Base-by-base conservation (phyloP, 2,888 invertebrate genomes). In the Tinea semifulvella region DNA sequence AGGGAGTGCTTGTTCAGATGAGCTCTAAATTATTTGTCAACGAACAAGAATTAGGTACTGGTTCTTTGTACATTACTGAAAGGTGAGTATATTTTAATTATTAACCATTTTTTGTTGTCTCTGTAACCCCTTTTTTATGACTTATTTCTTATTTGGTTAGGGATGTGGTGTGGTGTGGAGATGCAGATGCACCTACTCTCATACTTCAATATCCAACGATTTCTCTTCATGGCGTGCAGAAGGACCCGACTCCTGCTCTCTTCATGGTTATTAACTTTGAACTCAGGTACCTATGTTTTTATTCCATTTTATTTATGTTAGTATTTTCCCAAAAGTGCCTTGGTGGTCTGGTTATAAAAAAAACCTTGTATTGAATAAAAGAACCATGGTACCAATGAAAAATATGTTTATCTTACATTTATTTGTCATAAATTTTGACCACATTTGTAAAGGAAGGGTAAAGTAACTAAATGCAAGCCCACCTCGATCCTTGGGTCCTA, bases 191-290 rank as follows among this genome's bases (percentile, higher is more conserved):
- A 0, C 67, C 76, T 0, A 63, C 67, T 3, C 60, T 93, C 56
- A 85, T 87, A 0, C 65, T 93, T 45, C 71, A 87, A 52, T 93
- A 92, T 61, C 88, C 85, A 2, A 85, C 85, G 54, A 91, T 93
- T 60, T 85, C 88, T 1, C 75, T 92, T 8, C 92, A 93, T 57
- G 93, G 91, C 0, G 77, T 91, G 14, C 90, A 90, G 42, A 74
- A 88, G 52, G 91, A 92, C 51, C 88, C 89, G 0, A 77, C 85
- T 2, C 86, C 89, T 25, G 89, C 90, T 53, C 71, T 93, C 2
- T 91, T 89, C 56, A 68, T 92, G 53, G 88, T 92, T 74, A 73
- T 91, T 11, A 90, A 90, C 60, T 86, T 86, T 48, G 82, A 85
- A 58, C 66, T 89, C 35, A 81, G 65, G 81, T 85, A 51, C 51